These are phyloP conservation scores for Drosophila diplacantha DNA, from an alignment of 2,888 invertebrate species.

Conservation along the genomic window DNA sequence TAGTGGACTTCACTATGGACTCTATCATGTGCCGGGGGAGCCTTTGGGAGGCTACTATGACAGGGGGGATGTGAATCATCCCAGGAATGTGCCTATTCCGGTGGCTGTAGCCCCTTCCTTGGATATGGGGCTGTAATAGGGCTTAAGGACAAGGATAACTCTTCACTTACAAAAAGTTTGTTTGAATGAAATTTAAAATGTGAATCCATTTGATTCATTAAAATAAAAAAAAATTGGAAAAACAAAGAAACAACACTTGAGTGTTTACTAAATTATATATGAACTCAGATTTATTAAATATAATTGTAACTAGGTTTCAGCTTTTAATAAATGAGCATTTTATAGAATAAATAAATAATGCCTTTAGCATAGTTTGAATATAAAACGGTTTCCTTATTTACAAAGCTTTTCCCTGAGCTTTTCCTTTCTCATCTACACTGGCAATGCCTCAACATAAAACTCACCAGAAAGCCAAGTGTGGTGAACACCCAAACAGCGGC, in stretches of 20 bases:
- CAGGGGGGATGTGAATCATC: constrained; percentile 74
- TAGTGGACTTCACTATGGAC: constrained; percentile 86
- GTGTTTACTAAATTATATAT: not conserved
- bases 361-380: not conserved
- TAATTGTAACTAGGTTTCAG: not conserved
- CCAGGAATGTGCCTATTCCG: constrained; percentile 70
- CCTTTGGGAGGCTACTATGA: constrained; percentile 74
- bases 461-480: constrained; percentile 15
- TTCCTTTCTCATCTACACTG: not conserved
- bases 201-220: not conserved
- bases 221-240: not conserved
- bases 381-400: not conserved
- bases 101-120: constrained; percentile 54
- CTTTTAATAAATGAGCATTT: not conserved
- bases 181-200: not conserved
- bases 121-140: constrained; percentile 52
- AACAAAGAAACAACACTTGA: not conserved
- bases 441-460: constrained; percentile 5
- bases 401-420: constrained; percentile 22
- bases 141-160: not conserved
- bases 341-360: not conserved
- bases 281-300: too few species aligned
- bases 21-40: constrained; percentile 81
- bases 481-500: constrained; percentile 25
- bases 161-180: not conserved